Evolutionary conservation across 2,888 invertebrate species (phyloP).

Genomic region (Hypsopygia costalis): DNA sequence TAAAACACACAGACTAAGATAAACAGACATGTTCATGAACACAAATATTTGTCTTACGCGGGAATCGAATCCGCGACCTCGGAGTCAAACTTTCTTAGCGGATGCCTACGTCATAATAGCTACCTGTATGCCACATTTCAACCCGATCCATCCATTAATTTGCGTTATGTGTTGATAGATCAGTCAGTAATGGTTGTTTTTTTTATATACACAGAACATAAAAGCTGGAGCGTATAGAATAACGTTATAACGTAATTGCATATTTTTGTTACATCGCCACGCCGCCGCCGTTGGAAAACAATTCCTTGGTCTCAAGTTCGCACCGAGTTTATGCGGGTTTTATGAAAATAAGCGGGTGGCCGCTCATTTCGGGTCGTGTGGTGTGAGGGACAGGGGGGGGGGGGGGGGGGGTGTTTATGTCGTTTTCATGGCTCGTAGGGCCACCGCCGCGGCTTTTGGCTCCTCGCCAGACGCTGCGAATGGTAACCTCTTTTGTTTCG

Average conservation of each 20-base stretch:
- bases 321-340: conserved; percentile 66
- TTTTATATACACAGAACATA: too few relatives aligned
- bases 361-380: conserved; percentile 70
- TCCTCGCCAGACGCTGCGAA: conserved; percentile 55
- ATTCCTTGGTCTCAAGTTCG: conserved; percentile 56
- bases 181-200: too few relatives aligned
- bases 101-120: too few relatives aligned
- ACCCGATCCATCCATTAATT: too few relatives aligned
- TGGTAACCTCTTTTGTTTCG: conserved; percentile 59
- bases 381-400: conserved; percentile 31
- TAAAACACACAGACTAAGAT: too few relatives aligned
- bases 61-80: too few relatives aligned
- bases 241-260: conserved; percentile 9
- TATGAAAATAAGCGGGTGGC: conserved; percentile 77
- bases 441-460: conserved; percentile 58
- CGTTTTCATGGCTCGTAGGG: conserved; percentile 61
- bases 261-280: conserved; percentile 31
- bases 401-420: conserved; percentile 56
- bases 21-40: too few relatives aligned
- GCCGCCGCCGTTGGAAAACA: conserved; percentile 49
- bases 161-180: too few relatives aligned
- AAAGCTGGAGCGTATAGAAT: too few relatives aligned
- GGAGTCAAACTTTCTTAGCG: too few relatives aligned
- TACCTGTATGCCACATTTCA: too few relatives aligned
- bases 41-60: too few relatives aligned